Evolutionary conservation across 2,888 invertebrate species (phyloP).

Genomic region (Lordiphosa fenestrarum): DNA sequence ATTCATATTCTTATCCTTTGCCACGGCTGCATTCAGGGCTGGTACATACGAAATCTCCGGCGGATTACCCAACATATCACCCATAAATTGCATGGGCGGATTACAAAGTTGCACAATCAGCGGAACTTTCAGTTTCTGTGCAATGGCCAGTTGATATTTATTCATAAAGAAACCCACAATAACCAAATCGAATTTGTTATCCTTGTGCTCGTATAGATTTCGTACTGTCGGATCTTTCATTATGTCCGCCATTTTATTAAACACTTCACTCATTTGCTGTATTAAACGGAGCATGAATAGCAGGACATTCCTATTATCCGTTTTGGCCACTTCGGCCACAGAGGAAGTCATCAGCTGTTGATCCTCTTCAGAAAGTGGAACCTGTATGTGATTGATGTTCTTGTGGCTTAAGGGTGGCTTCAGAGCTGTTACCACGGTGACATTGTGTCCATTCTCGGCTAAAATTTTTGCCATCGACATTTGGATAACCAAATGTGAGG

Average conservation of each 20-base stretch:
- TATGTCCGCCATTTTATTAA: conserved; percentile 50
- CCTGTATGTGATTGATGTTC: conserved; percentile 45
- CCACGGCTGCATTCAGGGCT: conserved; percentile 16
- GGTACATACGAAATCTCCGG: conserved; percentile 63
- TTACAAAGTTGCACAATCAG: conserved; percentile 51
- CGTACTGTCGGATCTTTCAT: conserved; percentile 55
- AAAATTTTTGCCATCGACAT: conserved; percentile 69
- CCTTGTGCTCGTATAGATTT: conserved; percentile 60
- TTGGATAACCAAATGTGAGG: conserved; percentile 76
- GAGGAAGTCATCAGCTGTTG: conserved; percentile 20
- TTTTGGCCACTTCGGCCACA: conserved; percentile 40
- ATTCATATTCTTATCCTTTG: conserved; percentile 33
- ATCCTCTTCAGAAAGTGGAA: conserved; percentile 49
- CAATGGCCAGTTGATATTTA: conserved; percentile 67
- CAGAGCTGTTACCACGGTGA: conserved; percentile 70
- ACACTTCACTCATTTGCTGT: conserved; percentile 36
- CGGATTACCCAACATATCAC: conserved; percentile 64
- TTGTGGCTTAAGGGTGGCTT: conserved; percentile 61
- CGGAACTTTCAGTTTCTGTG: conserved; percentile 73
- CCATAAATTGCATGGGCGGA: conserved; percentile 39
- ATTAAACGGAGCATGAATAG: conserved; percentile 18
- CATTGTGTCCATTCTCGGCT: conserved; percentile 75
- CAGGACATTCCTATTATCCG: conserved; percentile 47
- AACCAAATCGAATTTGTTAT: conserved; percentile 71
- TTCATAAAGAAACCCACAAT: conserved; percentile 75